Percentiles rank a stretch among this genome's conserved stretches.
These are phyloP conservation scores for Abrostola triplasia DNA, from an alignment of 2,888 invertebrate genomes.

Conservation along the genomic window DNA sequence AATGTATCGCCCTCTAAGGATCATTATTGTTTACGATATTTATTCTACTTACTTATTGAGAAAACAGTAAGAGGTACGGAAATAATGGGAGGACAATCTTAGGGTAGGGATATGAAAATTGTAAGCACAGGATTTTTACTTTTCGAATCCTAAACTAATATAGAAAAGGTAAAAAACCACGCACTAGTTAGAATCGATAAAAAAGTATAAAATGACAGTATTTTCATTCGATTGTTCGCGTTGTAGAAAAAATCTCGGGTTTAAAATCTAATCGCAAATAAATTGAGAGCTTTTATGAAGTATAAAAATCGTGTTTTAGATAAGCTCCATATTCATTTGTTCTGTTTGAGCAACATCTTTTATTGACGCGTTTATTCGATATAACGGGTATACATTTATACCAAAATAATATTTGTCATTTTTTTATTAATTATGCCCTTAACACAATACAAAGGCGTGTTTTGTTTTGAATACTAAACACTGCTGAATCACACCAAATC, in stretches of 20 bases:
- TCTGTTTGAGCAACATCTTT: background rate
- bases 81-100: background rate
- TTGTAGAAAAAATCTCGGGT: background rate
- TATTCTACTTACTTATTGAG: background rate
- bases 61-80: background rate
- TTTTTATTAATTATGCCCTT: background rate
- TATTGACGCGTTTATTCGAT: too few species aligned
- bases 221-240: too few species aligned
- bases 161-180: too few species aligned
- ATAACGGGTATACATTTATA: background rate
- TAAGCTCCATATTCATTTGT: slow-evolving; percentile 3
- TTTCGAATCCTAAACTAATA: background rate
- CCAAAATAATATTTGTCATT: too few species aligned
- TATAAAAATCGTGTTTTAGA: background rate
- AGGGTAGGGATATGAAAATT: background rate
- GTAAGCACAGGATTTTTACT: background rate
- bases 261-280: background rate
- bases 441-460: background rate
- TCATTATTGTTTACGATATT: slow-evolving; percentile 1
- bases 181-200: too few species aligned
- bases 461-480: slow-evolving; percentile 27
- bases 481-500: slow-evolving; percentile 39
- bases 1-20: slow-evolving; percentile 6
- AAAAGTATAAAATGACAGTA: too few species aligned
- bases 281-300: background rate